Percentiles rank a stretch among this genome's conserved stretches.
phyloP scores from a whole-genome alignment of 2,797 vertebrate genomes.

The Myoxocephalus aenaeus region DNA sequence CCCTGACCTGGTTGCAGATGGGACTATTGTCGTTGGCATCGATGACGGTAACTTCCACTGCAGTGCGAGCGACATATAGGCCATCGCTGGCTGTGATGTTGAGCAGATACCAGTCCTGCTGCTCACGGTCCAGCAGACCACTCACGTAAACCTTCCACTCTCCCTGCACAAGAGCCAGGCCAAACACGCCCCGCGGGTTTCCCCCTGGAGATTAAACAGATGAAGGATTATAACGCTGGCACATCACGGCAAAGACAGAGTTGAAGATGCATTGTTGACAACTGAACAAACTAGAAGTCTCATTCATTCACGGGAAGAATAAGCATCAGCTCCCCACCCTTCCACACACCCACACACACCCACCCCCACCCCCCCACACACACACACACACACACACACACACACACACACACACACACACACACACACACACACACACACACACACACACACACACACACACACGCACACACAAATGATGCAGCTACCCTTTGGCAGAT shows the following conservation, averaged over 20 bases:
- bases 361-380: no score
- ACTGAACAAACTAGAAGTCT: slow-evolving; percentile 26
- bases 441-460: not conserved
- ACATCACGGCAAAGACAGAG: not conserved
- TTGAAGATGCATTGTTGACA: slow-evolving; percentile 1
- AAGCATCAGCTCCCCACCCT: not conserved
- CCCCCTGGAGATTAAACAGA: slow-evolving; percentile 84
- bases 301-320: slow-evolving; percentile 34
- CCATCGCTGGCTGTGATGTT: slow-evolving; percentile 96
- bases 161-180: slow-evolving; percentile 89
- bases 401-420: slow-evolving; percentile 11
- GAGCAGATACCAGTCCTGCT: slow-evolving; percentile 93
- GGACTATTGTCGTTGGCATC: slow-evolving; percentile 97
- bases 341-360: not conserved
- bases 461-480: slow-evolving; percentile 25
- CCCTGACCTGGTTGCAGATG: slow-evolving; percentile 93
- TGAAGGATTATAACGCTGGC: not conserved
- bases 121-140: slow-evolving; percentile 92
- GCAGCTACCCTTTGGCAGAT: slow-evolving; percentile 30
- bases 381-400: not conserved
- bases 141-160: slow-evolving; percentile 97
- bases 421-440: no score
- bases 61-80: slow-evolving; percentile 88
- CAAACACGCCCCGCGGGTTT: slow-evolving; percentile 92
- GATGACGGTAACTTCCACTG: slow-evolving; percentile 94